Base-by-base conservation (phyloP, 2,113 vertebrate genomes). In the Alethe castanea region DNA sequence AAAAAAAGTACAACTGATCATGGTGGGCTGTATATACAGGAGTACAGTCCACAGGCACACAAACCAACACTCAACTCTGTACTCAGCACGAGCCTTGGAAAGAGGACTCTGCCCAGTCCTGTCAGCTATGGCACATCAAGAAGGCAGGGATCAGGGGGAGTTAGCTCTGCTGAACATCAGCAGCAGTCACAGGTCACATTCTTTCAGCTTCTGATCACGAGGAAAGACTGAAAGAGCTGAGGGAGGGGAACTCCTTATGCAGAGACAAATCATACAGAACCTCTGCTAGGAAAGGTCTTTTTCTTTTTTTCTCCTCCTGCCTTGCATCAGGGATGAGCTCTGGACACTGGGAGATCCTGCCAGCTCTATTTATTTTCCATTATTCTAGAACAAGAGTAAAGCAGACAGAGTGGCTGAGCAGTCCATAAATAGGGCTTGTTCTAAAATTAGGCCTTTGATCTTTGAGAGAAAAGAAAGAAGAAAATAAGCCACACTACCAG, bases 361-460 rank as follows among this genome's bases (percentile, higher is more conserved):
- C 88, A 92, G 67, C 47, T 86, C 82, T 62, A 56, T 85, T 93
- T 79, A 71, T 93, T 96, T 95, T 81, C 56, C 80, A 86, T 71
- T 92, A 28, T 81, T 88, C 83, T 78, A 86, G 73, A 95, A 90
- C 53, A 90, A 74, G 47, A 81, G 29, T 71, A 90, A 73, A 81
- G 47, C 82, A 93, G 88, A 93, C 59, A 84, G 45, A 85, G 60
- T 36, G n/a, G 71, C 79, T 86, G 56, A 93, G 59, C 64, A 80
- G 64, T 73, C 88, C 88, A 86, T 84, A 97, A 96, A 97, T 94
- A 93, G 82, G 79, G 44, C 53, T 88, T 57, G 92, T 83, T 90
- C 94, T 96, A 96, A 97, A 97, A 94, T 96, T 96, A 96, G 94
- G 80, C 69, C 61, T 94, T 95, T 96, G 86, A 94, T 92, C 72